Evolutionary conservation across 2,113 vertebrate species (phyloP).

Genomic region (Atlantisia rogersi): DNA sequence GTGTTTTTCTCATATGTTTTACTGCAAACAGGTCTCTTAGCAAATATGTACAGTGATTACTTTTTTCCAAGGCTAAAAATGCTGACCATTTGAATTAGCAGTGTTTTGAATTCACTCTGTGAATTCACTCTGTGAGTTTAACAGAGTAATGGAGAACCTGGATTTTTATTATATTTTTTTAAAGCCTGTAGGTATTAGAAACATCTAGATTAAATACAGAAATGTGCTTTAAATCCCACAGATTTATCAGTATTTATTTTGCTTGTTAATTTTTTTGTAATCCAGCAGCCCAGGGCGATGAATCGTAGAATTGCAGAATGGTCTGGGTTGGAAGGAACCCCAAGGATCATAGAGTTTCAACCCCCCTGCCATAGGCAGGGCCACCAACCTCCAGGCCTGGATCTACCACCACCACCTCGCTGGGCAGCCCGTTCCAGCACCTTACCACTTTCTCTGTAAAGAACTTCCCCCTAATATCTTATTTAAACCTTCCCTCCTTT

Average conservation of each 20-base stretch:
- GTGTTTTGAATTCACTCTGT: neutral
- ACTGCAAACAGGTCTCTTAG: neutral
- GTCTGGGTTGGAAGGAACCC: too few relatives aligned
- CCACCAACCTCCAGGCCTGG: too few relatives aligned
- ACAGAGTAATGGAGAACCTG: neutral
- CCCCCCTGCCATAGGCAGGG: too few relatives aligned
- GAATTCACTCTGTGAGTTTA: neutral
- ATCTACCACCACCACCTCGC: too few relatives aligned
- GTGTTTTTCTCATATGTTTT: neutral
- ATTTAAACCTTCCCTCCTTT: too few relatives aligned
- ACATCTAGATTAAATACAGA: conserved; percentile 2
- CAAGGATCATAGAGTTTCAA: too few relatives aligned
- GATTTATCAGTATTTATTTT: conserved; percentile 21
- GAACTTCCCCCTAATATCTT: too few relatives aligned
- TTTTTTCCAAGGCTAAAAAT: neutral
- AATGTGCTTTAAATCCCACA: neutral
- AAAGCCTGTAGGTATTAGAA: neutral
- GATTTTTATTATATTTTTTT: neutral
- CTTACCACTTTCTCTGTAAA: too few relatives aligned
- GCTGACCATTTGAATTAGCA: neutral
- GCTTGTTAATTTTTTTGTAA: neutral
- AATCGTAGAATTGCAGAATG: neutral
- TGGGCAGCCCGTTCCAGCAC: too few relatives aligned
- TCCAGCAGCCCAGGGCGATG: neutral
- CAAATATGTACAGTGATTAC: neutral